A percentile compares a stretch with the other conserved stretches of the same genome.
Conservation (phyloP, 2,113 vertebrate genomes). For the Acrocephalus kingi region DNA sequence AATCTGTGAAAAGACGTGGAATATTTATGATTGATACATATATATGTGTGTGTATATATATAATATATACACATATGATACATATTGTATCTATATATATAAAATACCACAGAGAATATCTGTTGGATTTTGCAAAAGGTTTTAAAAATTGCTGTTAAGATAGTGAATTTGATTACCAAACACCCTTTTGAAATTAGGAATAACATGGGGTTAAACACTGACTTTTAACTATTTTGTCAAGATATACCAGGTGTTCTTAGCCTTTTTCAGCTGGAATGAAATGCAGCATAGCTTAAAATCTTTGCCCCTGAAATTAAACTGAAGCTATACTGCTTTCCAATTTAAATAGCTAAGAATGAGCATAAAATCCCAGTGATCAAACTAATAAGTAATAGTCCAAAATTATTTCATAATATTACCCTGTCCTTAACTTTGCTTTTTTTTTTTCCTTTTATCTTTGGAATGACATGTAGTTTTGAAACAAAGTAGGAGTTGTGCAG, state of each 20-base stretch:
- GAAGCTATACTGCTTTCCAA: not conserved
- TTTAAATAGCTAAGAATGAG: not conserved
- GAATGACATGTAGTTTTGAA: not conserved
- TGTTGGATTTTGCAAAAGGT: not conserved
- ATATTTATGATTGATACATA: not conserved
- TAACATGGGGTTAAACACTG: accelerated
- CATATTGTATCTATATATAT: not conserved
- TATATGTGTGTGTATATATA: no score
- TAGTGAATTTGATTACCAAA: not conserved
- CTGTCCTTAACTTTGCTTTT: not conserved
- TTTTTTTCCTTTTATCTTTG: not conserved
- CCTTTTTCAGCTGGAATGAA: not conserved
- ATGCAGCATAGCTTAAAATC: not conserved
- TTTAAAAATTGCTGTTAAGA: not conserved
- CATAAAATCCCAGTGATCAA: not conserved
- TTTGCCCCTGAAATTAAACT: not conserved
- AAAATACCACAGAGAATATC: not conserved
- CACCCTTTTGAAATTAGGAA: not conserved
- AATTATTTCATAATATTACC: not conserved
- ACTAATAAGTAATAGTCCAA: not conserved
- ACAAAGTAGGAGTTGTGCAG: not conserved
- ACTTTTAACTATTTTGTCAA: not conserved
- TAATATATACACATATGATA: not conserved
- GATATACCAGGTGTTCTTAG: not conserved
- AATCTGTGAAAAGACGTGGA: not conserved